These are phyloP conservation scores for Scophthalmus maximus DNA, from an alignment of 2,113 vertebrate species.

Conservation along the genomic window DNA sequence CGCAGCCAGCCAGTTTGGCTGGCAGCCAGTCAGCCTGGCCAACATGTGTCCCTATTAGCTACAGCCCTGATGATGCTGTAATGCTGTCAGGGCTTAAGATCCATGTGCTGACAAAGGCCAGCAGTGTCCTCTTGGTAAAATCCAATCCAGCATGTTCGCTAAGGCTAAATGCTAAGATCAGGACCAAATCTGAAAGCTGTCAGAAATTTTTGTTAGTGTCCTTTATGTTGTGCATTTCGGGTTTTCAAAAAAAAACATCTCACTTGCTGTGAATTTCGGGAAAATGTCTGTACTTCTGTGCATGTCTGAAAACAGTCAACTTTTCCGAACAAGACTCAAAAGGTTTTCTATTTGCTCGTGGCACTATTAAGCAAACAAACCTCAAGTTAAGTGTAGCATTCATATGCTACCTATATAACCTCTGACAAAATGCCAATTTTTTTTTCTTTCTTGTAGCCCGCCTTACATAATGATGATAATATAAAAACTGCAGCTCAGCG, in stretches of 20 bases:
- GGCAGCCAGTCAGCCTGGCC: constrained; percentile 43
- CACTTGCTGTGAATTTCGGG: too few species aligned
- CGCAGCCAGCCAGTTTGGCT: constrained; percentile 41
- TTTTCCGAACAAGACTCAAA: too few species aligned
- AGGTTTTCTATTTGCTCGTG: neutral
- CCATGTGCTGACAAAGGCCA: constrained; percentile 49
- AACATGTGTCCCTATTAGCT: constrained; percentile 49
- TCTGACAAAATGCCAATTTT: too few species aligned
- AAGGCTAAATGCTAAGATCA: neutral
- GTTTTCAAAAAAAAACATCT: neutral
- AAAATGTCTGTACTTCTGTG: too few species aligned
- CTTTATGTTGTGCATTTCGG: neutral
- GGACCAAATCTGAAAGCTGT: neutral
- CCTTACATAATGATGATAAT: constrained; percentile 10
- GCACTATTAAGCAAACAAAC: neutral
- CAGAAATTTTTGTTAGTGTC: neutral
- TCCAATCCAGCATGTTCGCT: neutral
- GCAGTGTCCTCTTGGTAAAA: constrained; percentile 10
- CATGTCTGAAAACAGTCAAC: too few species aligned
- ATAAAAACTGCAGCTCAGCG: neutral
- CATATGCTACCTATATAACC: neutral
- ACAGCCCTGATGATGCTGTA: constrained; percentile 50
- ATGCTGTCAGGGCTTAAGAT: constrained; percentile 48
- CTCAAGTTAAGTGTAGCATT: neutral
- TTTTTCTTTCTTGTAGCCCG: neutral